Evolutionary conservation across 2,113 vertebrate genomes (phyloP), one percentile per base, ranked within the genome.

Genomic region (Alligator mississippiensis): DNA sequence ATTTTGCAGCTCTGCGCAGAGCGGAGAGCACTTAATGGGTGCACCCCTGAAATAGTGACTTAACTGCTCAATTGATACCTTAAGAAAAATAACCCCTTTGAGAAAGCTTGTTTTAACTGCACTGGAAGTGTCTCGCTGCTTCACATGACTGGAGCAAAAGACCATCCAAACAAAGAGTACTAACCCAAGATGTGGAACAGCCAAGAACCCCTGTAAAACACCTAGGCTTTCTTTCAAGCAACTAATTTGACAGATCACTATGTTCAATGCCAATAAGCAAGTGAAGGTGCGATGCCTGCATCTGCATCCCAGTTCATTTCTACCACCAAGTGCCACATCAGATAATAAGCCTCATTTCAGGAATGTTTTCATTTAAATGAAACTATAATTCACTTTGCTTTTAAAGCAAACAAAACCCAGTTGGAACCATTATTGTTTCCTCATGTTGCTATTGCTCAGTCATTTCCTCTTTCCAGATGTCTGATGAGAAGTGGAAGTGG

Each of bases 241-340:
- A 24, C 30, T 72, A 72, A 72, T 72, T 22, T 24, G 34, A 72
- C 22, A 72, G 34, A 72, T 22, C 34, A 3, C 77, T 5, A 17
- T 74, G 9, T 22, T 1, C 0, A 25, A 2, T 0, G 3, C 38
- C 8, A 6, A 9, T 0, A 58, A 16, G 34, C 17, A 4, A 4
- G 17, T 18, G 55, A 58, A 0, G 30, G 17, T 74, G 77, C 59
- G 54, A 11, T 57, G 77, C 22, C 21, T 68, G 4, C 11, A 24
- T 2, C 15, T 84, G 57, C 47, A 18, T 15, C 62, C 47, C 57
- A 0, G 81, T 7, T 25, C 57, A 2, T n/a, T 61, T 55, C 82
- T 77, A 63, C 66, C 2, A 1, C 0, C 66, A 15, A 59, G 0
- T 3, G 77, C 79, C 72, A 5, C 62, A 9, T 0, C 1, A 80